Evolutionary conservation across 2,113 vertebrate species (phyloP).

Genomic region (Periophthalmodon schlosseri): DNA sequence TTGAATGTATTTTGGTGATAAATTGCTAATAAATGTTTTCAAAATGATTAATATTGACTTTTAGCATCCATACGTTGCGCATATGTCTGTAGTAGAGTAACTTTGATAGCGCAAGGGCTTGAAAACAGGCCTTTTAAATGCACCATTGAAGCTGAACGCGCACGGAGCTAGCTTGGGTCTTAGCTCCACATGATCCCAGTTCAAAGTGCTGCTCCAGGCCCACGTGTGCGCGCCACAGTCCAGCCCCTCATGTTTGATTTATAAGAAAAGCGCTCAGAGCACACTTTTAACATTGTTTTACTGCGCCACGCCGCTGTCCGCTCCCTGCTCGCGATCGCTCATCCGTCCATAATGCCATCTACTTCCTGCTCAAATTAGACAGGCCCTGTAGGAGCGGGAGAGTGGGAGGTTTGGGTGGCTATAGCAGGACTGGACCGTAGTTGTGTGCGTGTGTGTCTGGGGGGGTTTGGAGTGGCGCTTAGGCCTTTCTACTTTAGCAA

Average conservation of each 20-base stretch:
- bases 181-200: conserved; percentile 39
- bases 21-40: not conserved
- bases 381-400: conserved; percentile 19
- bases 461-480: not conserved
- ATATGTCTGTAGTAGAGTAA: not conserved
- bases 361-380: conserved; percentile 30
- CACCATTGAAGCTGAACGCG: conserved; percentile 22
- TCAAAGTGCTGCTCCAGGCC: conserved; percentile 48
- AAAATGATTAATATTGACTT: not conserved
- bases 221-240: conserved; percentile 25
- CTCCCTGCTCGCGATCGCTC: conserved; percentile 25
- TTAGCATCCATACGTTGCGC: not conserved
- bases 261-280: conserved; percentile 50
- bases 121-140: conserved; percentile 43
- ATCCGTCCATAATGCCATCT: conserved; percentile 29
- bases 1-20: not conserved
- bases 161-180: conserved; percentile 10
- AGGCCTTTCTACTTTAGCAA: not conserved
- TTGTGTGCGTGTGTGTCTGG: not conserved
- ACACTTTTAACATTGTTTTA: conserved; percentile 49
- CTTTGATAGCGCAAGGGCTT: conserved; percentile 2
- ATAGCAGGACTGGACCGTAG: not conserved
- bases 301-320: conserved; percentile 31
- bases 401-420: conserved; percentile 27
- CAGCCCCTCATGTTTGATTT: conserved; percentile 55